Evolutionary conservation across 2,888 invertebrate species (phyloP).

Genomic region (Cosmopolites sordidus): DNA sequence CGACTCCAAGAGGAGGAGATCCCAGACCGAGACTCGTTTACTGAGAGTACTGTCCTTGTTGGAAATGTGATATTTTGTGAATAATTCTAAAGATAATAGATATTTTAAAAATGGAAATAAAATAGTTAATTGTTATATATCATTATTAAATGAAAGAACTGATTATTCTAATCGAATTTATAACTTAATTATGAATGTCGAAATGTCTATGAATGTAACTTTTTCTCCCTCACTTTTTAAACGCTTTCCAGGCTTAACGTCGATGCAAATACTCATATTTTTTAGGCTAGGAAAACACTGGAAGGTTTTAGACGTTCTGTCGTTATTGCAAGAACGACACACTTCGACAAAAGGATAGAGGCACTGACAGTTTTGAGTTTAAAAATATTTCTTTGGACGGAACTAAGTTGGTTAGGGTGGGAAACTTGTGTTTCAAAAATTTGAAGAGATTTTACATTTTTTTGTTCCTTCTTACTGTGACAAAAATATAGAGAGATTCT

Average conservation of each 20-base stretch:
- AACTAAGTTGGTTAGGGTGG: no score
- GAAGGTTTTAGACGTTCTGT: no score
- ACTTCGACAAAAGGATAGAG: no score
- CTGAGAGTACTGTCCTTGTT: slow-evolving; percentile 24
- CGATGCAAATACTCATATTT: background rate
- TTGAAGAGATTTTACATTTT: no score
- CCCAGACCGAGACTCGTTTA: slow-evolving; percentile 21
- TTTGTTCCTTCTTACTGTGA: no score
- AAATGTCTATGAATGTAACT: slow-evolving; percentile 43
- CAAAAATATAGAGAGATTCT: no score
- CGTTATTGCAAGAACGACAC: no score
- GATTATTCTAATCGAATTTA: slow-evolving; percentile 40
- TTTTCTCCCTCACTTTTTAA: slow-evolving; percentile 40
- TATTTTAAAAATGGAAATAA: slow-evolving; percentile 14
- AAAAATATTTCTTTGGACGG: no score
- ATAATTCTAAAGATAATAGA: slow-evolving; percentile 36
- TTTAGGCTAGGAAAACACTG: background rate
- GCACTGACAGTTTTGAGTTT: no score
- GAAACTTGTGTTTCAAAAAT: no score
- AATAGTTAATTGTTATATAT: slow-evolving; percentile 37
- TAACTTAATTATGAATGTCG: slow-evolving; percentile 4
- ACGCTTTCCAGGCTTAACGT: slow-evolving; percentile 13
- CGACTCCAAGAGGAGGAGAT: slow-evolving; percentile 16
- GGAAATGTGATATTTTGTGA: slow-evolving; percentile 45
- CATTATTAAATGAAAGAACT: slow-evolving; percentile 35